These are phyloP conservation scores for Boleophthalmus pectinirostris DNA, from an alignment of 2,113 vertebrate species.

Conservation along the genomic window DNA sequence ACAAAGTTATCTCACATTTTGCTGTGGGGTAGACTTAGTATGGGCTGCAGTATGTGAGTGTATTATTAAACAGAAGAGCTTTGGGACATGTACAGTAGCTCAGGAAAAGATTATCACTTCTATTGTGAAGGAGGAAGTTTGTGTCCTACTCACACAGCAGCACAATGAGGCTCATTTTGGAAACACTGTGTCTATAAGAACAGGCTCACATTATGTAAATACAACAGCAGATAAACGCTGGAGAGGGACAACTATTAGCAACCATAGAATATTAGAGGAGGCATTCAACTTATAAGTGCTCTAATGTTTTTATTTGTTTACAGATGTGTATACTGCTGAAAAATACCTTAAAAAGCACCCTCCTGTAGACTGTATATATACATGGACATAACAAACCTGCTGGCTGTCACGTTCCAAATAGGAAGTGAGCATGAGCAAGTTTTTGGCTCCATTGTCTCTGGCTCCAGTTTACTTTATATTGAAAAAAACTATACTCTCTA, in stretches of 20 bases:
- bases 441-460: no score
- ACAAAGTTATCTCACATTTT: conserved; percentile 9
- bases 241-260: conserved; percentile 21
- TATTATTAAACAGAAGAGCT: conserved; percentile 16
- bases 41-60: conserved; percentile 17
- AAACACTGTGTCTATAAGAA: conserved; percentile 34
- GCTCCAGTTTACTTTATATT: no score
- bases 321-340: neutral
- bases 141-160: conserved; percentile 34
- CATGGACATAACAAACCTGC: no score
- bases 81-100: conserved; percentile 54
- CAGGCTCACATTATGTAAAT: conserved; percentile 46
- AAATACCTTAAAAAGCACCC: no score
- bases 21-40: neutral
- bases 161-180: conserved; percentile 55
- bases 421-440: no score
- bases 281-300: neutral
- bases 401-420: no score
- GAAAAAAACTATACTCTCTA: no score
- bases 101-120: conserved; percentile 56
- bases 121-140: conserved; percentile 57
- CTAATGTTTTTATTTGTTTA: neutral
- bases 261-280: neutral
- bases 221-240: conserved; percentile 19
- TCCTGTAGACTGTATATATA: no score